phyloP scores from a whole-genome alignment of 2,113 vertebrate genomes.

The Oxyruncus cristatus region DNA sequence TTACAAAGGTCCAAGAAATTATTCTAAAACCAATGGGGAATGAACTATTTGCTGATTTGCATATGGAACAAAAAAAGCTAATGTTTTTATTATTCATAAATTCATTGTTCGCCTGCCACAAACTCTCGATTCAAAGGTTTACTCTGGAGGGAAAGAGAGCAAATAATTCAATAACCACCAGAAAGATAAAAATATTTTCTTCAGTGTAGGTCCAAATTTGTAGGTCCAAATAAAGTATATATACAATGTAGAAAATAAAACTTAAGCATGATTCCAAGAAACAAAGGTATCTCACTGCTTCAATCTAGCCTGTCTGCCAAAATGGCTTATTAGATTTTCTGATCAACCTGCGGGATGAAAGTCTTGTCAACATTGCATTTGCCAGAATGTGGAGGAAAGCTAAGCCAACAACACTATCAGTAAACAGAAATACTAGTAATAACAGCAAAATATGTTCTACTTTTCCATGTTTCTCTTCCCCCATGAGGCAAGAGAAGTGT shows the following conservation, averaged over 20 bases:
- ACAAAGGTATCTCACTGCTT: neutral
- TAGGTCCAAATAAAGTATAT: neutral
- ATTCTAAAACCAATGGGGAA: neutral
- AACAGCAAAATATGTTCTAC: neutral
- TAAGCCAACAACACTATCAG: neutral
- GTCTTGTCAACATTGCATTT: neutral
- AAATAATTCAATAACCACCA: neutral
- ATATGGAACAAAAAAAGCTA: neutral
- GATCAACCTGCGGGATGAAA: neutral
- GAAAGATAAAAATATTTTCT: neutral
- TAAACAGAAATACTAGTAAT: neutral
- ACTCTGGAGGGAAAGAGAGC: neutral
- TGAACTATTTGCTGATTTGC: neutral
- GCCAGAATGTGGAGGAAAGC: neutral
- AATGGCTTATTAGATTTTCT: constrained; percentile 13
- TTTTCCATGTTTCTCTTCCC: neutral
- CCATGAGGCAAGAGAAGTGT: neutral
- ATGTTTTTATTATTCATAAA: neutral
- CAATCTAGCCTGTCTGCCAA: neutral
- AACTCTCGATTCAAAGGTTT: neutral
- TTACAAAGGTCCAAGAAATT: neutral
- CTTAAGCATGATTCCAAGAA: neutral
- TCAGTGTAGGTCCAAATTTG: neutral
- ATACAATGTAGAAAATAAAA: neutral
- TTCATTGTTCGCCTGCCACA: neutral